Evolutionary conservation across 37 sponge, comb jelly and placozoan genomes (phyloP).

Genomic region (Aphrocallistes beatrix): DNA sequence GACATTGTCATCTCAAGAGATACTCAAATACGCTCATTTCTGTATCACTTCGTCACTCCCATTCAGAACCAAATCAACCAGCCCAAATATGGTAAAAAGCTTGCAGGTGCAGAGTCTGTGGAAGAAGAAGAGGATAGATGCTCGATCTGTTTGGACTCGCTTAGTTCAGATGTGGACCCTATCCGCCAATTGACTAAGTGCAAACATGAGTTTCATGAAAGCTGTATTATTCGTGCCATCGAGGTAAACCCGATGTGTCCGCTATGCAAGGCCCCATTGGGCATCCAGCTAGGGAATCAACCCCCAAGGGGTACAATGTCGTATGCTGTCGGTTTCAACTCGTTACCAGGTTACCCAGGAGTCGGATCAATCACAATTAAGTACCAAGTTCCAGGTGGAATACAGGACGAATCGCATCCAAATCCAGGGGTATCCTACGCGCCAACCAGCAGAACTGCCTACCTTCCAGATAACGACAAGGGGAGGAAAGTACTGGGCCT

Average conservation of each 20-base stretch:
- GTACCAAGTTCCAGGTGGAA: slow-evolving; percentile 47
- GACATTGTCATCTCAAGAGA: neutral
- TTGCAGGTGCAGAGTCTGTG: neutral
- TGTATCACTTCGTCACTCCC: neutral
- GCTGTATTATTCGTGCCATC: neutral
- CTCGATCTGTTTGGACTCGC: neutral
- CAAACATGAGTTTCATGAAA: neutral
- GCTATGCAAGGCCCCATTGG: neutral
- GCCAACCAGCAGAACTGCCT: slow-evolving; percentile 32
- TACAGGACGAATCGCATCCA: slow-evolving; percentile 43
- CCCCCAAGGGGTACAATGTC: neutral
- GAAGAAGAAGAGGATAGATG: neutral
- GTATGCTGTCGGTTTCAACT: neutral
- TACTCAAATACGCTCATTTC: neutral
- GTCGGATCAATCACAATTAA: slow-evolving; percentile 37
- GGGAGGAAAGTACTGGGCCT: slow-evolving; percentile 44
- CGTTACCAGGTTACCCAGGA: slow-evolving; percentile 45
- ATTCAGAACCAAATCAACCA: neutral
- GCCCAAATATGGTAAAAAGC: neutral
- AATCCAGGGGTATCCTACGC: slow-evolving; percentile 34
- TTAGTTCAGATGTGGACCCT: neutral
- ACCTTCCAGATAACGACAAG: slow-evolving; percentile 45
- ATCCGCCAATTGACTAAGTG: neutral
- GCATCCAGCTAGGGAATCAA: neutral
- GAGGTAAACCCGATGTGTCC: neutral